A percentile compares a stretch with the other conserved stretches of the same genome.
These are phyloP conservation scores for Pangasianodon gigas DNA, from an alignment of 2,113 vertebrate genomes.

Conservation along the genomic window DNA sequence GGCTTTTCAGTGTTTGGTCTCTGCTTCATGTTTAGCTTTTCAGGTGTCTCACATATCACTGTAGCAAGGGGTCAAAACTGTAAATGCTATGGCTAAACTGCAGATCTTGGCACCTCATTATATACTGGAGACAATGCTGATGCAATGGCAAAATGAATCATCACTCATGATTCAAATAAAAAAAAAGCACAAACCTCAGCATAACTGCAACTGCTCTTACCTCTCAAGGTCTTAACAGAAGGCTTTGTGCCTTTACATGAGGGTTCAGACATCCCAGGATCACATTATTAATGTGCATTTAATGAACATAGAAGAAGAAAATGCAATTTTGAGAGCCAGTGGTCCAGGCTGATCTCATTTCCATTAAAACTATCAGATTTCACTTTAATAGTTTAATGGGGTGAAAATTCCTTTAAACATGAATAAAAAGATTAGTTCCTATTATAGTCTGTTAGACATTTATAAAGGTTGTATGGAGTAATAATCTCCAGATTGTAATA, in stretches of 20 bases:
- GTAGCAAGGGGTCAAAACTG: not conserved
- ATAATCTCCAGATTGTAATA: not conserved
- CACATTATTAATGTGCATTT: not conserved
- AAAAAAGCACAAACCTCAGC: not conserved
- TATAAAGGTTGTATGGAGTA: not conserved
- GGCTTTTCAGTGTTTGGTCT: not conserved
- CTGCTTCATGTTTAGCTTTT: not conserved
- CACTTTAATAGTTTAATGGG: not conserved
- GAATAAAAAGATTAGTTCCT: not conserved
- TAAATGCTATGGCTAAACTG: not conserved
- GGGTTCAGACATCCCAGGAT: not conserved
- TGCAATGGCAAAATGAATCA: not conserved
- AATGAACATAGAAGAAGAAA: not conserved
- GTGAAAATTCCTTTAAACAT: not conserved
- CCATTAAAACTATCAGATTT: not conserved
- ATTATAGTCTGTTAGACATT: not conserved
- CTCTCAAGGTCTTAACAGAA: not conserved
- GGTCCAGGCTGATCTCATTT: not conserved
- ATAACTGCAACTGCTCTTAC: not conserved
- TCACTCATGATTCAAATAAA: not conserved
- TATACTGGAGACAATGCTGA: not conserved
- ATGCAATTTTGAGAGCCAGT: not conserved
- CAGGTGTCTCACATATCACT: not conserved
- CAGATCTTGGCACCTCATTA: not conserved
- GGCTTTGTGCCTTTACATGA: not conserved